phyloP scores from a whole-genome alignment of 2,113 vertebrate species.

The Leucosticte australis region DNA sequence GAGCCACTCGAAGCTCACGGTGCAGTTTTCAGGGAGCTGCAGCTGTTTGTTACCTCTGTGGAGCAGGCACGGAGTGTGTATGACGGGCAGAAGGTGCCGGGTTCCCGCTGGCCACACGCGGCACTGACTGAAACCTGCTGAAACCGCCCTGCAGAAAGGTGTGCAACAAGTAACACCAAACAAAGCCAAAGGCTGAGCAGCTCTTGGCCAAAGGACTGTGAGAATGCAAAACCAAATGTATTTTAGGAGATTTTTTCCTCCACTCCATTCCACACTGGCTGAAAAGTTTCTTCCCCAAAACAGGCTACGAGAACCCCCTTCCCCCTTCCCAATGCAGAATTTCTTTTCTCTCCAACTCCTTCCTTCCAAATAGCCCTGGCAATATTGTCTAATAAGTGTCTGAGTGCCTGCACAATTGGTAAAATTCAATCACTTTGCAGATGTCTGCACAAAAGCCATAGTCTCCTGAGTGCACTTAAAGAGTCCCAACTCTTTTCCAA shows the following conservation, averaged over 20 bases:
- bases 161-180: neutral
- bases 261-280: neutral
- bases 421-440: slow-evolving; percentile 5
- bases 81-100: neutral
- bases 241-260: neutral
- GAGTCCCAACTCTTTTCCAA: neutral
- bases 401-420: neutral
- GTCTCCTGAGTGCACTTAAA: neutral
- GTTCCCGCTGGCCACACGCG: accelerated
- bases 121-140: neutral
- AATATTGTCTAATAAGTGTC: neutral
- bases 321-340: neutral
- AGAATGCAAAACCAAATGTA: neutral
- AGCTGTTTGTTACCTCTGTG: neutral
- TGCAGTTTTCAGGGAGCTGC: neutral
- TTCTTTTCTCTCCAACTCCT: neutral
- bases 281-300: neutral
- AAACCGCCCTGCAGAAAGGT: neutral
- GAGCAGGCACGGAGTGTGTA: neutral
- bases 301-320: neutral
- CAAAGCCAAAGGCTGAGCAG: neutral
- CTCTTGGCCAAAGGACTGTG: neutral
- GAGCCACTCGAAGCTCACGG: neutral
- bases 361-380: neutral
- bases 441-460: neutral